Base-by-base conservation (phyloP, 2,113 vertebrate species). In the Etheostoma cragini region DNA sequence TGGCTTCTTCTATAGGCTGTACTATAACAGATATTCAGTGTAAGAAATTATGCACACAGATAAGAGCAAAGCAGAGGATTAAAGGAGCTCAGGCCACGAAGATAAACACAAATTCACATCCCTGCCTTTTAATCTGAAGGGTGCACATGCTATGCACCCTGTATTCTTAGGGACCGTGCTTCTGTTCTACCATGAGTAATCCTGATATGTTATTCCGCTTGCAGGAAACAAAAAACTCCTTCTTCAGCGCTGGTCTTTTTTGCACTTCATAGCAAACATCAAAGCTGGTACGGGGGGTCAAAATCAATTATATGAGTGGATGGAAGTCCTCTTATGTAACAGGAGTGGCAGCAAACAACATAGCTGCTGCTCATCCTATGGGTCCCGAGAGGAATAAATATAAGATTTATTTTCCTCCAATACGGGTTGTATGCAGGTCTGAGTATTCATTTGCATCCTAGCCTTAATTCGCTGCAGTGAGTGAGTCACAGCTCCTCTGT, bases 311-410 rank as follows among this genome's bases (percentile, higher is more conserved):
- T 63, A 72, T 22, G 86, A 91, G 80, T 84, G 89, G 87, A 87
- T 86, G 88, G 52, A 83, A 85, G 90, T 50, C 70, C 78, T 84
- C 71, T 93, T 94, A 86, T 19, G 74, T 92, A 93, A 94, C 85
- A 22, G 56, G 14, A 11, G 84, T 45, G 73, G 81, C 84, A 72
- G 84, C 64, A 8, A 71, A 58, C 85, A 45, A 77, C 82, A 19
- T 92, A 92, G 91, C 90, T 88, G 91, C 89, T 85, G 86, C 89
- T 90, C 83, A 61, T 91, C 80, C 82, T 52, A 5, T 47, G 75
- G 71, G 50, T 82, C 86, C 86, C 38, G 0, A 17, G 45, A 84
- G 66, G 80, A 86, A 87, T 72, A 66, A 69, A 87, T 65, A 60
- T 80, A 65, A 76, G 75, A 75, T 89, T 76, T 63, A 54, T 70